Evolutionary conservation across 1,140 invertebrate genomes (phyloP), one percentile per base, ranked within the genome.

Genomic region (Plectus sambesii): DNA sequence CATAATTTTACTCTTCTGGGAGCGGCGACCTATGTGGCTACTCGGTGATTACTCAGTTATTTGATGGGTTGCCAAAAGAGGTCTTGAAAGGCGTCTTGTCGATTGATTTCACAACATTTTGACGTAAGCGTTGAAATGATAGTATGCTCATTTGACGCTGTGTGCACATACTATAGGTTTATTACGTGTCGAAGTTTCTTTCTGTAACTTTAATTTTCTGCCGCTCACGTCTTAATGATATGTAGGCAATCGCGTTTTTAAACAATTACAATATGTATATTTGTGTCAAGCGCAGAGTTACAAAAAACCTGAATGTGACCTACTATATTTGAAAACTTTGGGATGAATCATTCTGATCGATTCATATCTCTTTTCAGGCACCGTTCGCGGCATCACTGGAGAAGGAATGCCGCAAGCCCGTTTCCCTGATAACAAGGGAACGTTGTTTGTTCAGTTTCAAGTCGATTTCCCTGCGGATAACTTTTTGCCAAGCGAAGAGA

Each of bases 361-460:
- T 59, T 51, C 46, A 27, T 38, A 9, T 53, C 17, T 19, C 12
- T 47, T 61, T 64, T 42, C 25, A 71, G 69, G 51, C 8, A 66
- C 68, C 9, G 51, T 77, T 3, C 74, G 74, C 49, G 70, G 65
- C 50, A 58, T 79, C n/a, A 44, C 66, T 23, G 64, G 69, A 33
- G 77, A 79, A 61, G 77, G 77, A 25, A 77, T 79, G 77, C 75
- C 78, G 5, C 59, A 69, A 12, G 69, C 82, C 59, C 81, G 81
- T 60, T 81, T 84, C 70, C 81, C 83, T 29, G 82, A 83, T 65
- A 81, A 86, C 53, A 82, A 80, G 63, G 88, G 88, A 30, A 80
- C 84, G 68, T 72, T 93, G n/a, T 84, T 85, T 62, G 78, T 93
- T 44, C 79, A 82, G 59, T 90, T 92, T 73, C 77, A 79, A 62